Conservation (phyloP, 64 coral and sea anemone genomes). For the Anthopleura sola region DNA sequence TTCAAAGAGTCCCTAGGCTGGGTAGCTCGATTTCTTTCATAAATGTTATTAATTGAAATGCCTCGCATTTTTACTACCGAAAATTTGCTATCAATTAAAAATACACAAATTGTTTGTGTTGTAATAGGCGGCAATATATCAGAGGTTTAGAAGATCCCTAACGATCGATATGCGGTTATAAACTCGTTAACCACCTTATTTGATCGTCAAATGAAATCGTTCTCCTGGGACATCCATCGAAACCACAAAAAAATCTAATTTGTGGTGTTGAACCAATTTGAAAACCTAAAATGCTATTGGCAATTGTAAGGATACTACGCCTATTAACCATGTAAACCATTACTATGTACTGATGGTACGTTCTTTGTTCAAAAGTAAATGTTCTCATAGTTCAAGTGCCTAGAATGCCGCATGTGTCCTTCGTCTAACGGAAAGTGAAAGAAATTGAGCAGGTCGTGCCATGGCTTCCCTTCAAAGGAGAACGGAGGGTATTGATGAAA, state of each 20-base stretch:
- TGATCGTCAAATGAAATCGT: neutral
- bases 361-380: neutral
- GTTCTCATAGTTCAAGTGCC: neutral
- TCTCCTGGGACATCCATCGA: neutral
- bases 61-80: too few species aligned
- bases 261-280: neutral
- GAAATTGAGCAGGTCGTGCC: neutral
- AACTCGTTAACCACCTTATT: neutral
- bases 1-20: too few species aligned
- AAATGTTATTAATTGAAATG: too few species aligned
- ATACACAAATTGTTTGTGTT: too few species aligned
- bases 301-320: neutral
- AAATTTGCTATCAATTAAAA: too few species aligned
- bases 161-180: neutral
- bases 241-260: slow-evolving; percentile 7
- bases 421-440: neutral
- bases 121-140: neutral
- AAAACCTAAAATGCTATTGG: neutral
- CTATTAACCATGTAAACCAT: neutral
- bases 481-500: neutral
- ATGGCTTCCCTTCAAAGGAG: neutral
- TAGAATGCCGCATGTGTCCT: neutral
- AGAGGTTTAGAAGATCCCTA: neutral
- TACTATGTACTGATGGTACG: neutral
- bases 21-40: too few species aligned